A percentile compares a stretch with the other conserved stretches of the same genome.
Evolutionary conservation across 2,113 vertebrate genomes (phyloP).

Genomic region (Glaucomys volans): DNA sequence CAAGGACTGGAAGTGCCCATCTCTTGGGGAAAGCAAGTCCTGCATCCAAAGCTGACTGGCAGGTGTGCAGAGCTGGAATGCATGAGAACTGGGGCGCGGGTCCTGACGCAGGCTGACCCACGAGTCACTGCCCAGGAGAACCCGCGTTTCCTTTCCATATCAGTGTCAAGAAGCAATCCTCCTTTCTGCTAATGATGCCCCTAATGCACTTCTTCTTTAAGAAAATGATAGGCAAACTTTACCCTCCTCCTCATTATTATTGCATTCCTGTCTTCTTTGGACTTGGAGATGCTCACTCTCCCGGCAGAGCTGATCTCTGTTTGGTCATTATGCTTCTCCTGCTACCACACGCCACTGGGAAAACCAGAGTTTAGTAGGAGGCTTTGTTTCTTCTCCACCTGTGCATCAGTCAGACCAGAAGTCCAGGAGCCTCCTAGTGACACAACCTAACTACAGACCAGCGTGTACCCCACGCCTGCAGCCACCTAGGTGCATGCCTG

Average conservation of each 20-base stretch:
- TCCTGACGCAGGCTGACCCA: accelerated
- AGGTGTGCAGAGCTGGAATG: accelerated
- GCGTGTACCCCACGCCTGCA: accelerated
- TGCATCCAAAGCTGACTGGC: not conserved
- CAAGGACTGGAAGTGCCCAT: not conserved
- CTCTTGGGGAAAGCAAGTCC: not conserved
- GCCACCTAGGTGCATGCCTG: too few species aligned
- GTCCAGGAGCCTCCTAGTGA: not conserved
- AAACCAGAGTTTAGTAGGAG: not conserved
- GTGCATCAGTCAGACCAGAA: not conserved
- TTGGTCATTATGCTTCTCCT: not conserved
- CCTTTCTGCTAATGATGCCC: not conserved
- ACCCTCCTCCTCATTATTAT: too few species aligned
- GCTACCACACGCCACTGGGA: not conserved
- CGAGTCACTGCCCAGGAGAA: not conserved
- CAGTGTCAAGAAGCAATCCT: not conserved
- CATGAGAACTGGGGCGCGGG: too few species aligned
- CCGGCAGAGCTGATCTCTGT: not conserved
- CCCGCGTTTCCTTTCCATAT: not conserved
- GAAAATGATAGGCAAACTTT: not conserved
- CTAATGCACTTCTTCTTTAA: not conserved
- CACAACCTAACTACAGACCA: not conserved
- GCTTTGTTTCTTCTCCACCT: not conserved
- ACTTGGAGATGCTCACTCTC: not conserved
- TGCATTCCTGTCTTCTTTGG: not conserved